Evolutionary conservation across 2,888 invertebrate genomes (phyloP), one percentile per base, ranked within the genome.

Genomic region (Scaptodrosophila latifasciaeformis): DNA sequence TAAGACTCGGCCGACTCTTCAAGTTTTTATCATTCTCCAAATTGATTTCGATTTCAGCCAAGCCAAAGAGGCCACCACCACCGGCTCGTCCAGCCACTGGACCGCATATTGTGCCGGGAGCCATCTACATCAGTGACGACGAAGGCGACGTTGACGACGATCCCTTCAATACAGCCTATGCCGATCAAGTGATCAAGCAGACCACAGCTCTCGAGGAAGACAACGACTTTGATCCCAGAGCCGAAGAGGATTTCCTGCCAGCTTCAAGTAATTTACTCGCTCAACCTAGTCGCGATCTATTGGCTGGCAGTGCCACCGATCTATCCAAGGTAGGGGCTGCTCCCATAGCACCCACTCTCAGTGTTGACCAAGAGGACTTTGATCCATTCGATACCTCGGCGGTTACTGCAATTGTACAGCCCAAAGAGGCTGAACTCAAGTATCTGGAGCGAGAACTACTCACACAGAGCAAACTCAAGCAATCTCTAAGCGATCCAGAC

Each of bases 371-470:
- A 21, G 65, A 70, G 48, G 90, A 90, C 74, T 90, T 91, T 49
- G 96, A 96, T 87, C 96, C 96, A 0, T 96, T 96, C 75, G 96
- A 96, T 80, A 96, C 96, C 0, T 94, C 95, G 0, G 90, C 90
- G 27, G 90, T 94, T 1, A 90, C 91, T 71, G 89, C 89, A 48
- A 89, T 92, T 29, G 90, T 92, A 39, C 91, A 92, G 49, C 93
- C 94, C 0, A 94, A 94, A 31, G 91, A 90, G 84, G 90, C 92
- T 4, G 95, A 95, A 85, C 83, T 95, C 1, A 93, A 93, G 82
- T 90, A 92, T 70, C 86, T 95, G 35, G 95, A 94, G 85, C 90
- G 91, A 78, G 94, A 95, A 84, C 85, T 95, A 9, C 88, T 95
- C 1, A 89, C 90, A 10, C 88, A 89, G 35, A 83, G 85, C 27